These are phyloP conservation scores for Brachionus sp. DNA, from an alignment of 1,140 invertebrate genomes.

Conservation along the genomic window DNA sequence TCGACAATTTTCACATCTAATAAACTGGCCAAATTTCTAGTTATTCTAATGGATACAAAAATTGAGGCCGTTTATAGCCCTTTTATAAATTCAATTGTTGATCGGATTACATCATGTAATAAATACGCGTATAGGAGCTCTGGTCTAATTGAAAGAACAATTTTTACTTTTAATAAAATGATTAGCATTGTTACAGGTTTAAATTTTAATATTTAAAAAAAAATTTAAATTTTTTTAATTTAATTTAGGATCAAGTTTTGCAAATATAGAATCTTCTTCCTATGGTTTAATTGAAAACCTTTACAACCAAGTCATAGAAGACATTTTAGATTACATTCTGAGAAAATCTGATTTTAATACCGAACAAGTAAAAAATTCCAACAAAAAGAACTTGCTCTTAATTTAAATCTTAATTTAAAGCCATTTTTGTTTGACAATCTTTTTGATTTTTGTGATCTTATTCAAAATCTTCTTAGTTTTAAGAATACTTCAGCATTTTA, in stretches of 20 bases:
- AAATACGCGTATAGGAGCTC: background rate
- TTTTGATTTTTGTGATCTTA: constrained; percentile 18
- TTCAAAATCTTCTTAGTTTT: constrained; percentile 4
- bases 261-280: background rate
- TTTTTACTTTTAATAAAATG: constrained; percentile 1
- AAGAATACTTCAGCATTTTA: background rate
- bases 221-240: background rate
- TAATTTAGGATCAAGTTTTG: background rate
- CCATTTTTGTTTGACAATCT: constrained; percentile 21
- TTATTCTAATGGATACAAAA: background rate
- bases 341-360: constrained; percentile 9
- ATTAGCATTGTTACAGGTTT: background rate
- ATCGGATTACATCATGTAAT: constrained; percentile 6
- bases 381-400: background rate
- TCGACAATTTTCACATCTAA: background rate
- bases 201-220: background rate
- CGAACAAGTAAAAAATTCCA: background rate
- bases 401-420: background rate
- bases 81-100: background rate
- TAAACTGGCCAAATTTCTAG: constrained; percentile 10
- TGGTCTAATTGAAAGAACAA: constrained; percentile 4
- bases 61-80: background rate
- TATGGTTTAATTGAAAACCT: background rate
- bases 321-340: constrained; percentile 6
- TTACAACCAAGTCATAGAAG: background rate